Conservation (phyloP, 1,140 invertebrate species). For the Ruditapes philippinarum region DNA sequence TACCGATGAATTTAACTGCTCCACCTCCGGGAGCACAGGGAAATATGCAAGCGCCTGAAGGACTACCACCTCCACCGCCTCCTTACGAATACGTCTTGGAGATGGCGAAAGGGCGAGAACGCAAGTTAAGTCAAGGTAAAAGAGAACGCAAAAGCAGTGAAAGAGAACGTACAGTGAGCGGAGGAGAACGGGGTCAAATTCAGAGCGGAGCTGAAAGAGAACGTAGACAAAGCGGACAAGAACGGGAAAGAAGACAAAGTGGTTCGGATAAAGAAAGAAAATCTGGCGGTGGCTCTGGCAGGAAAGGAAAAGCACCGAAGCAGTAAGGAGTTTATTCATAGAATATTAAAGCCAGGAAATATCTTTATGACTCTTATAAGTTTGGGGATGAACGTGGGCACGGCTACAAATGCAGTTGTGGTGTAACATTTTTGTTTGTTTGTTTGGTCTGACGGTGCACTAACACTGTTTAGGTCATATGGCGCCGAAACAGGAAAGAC, state of each 20-base stretch:
- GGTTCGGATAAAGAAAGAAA: conserved; percentile 20
- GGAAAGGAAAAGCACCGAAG: conserved; percentile 47
- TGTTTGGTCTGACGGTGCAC: too few relatives aligned
- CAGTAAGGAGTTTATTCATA: too few relatives aligned
- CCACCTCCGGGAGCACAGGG: background rate
- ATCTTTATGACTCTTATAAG: too few relatives aligned
- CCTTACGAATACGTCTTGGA: background rate
- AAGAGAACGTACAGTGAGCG: background rate
- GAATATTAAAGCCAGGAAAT: background rate
- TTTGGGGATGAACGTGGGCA: too few relatives aligned
- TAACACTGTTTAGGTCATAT: too few relatives aligned
- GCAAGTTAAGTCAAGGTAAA: conserved; percentile 26
- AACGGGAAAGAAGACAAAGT: background rate
- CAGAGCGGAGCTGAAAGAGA: background rate
- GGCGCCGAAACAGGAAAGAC: too few relatives aligned
- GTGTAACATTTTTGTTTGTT: too few relatives aligned
- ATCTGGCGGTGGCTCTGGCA: background rate
- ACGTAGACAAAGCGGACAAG: background rate
- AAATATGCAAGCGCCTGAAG: background rate
- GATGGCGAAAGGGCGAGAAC: background rate
- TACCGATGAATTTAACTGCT: conserved; percentile 23
- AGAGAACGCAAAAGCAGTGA: conserved; percentile 28
- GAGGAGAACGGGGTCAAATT: background rate
- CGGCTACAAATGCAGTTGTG: too few relatives aligned
- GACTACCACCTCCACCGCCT: background rate